phyloP scores from a whole-genome alignment of 1,140 invertebrate genomes.

The Spodoptera litura region DNA sequence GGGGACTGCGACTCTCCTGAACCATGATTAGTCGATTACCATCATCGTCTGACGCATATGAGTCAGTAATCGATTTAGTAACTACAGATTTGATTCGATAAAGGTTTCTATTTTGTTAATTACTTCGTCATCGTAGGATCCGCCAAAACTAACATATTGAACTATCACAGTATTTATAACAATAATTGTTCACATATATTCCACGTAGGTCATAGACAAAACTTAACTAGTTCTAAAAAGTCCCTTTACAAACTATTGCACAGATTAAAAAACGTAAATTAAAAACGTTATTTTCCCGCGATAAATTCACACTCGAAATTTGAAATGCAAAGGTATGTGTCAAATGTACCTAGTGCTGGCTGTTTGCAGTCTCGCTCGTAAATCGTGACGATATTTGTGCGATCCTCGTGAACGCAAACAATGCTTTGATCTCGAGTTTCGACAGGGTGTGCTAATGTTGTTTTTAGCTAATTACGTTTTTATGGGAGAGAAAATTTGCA shows the following conservation, averaged over 20 bases:
- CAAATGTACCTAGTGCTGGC: slow-evolving; percentile 23
- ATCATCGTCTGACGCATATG: slow-evolving; percentile 1
- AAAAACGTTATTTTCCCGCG: slow-evolving; percentile 10
- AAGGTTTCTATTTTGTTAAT: too few relatives aligned
- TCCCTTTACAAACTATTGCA: too few relatives aligned
- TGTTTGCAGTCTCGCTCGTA: slow-evolving; percentile 37
- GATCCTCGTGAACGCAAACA: slow-evolving; percentile 38
- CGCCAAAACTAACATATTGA: too few relatives aligned
- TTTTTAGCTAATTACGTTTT: slow-evolving; percentile 26
- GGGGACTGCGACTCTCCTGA: slow-evolving; percentile 41
- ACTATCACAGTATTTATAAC: too few relatives aligned
- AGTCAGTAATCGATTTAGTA: slow-evolving; percentile 8
- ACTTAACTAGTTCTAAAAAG: too few relatives aligned
- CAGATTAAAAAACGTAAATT: not conserved
- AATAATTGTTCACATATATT: too few relatives aligned
- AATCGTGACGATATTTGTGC: slow-evolving; percentile 46
- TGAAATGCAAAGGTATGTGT: slow-evolving; percentile 25
- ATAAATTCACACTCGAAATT: slow-evolving; percentile 15
- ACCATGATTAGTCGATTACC: slow-evolving; percentile 35
- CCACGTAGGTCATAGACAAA: too few relatives aligned
- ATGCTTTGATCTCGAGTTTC: slow-evolving; percentile 47
- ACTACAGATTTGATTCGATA: too few relatives aligned
- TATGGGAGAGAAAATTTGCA: not conserved
- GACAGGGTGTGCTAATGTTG: slow-evolving; percentile 2
- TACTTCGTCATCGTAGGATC: too few relatives aligned